Evolutionary conservation across 2,888 invertebrate genomes (phyloP), one percentile per base, ranked within the genome.

Genomic region (Campopleginae sp.): DNA sequence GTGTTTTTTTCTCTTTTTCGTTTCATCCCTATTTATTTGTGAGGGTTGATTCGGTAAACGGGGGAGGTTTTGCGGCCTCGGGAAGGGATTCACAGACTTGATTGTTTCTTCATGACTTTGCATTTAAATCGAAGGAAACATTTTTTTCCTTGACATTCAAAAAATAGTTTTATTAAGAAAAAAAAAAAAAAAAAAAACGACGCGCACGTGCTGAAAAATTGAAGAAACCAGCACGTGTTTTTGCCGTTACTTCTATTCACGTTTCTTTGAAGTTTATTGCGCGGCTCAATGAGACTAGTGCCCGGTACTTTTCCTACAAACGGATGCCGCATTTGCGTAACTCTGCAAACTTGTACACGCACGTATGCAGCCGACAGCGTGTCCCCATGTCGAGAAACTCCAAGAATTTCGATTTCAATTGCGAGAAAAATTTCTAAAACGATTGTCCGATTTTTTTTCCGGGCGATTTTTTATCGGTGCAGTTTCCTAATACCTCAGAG

Each of bases 11-110:
- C 17, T 42, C 17, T 23, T 17, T 27, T 27, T 27, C 33, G 31
- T 51, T 12, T n/a, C 31, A n/a, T 31, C 10, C 5, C 31, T 31
- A 31, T 46, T 44, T 48, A 48, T 48, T 33, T 33, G 31, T 12
- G 48, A 70, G 70, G 31, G 70, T 66, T 66, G 38, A 42, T 65
- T 19, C 14, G 66, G 42, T 42, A 23, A n/a, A 19, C 66, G 27
- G 27, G 58, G 58, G 58, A 58, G 14, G 27, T 58, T 58, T 58
- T 23, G 58, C 58, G 27, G 14, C 23, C 66, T 4, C 10, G 38
- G 46, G 23, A 31, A 42, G 54, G 23, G 27, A 14, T n/a, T 44
- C 0, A 19, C 2, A 23, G 23, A 58, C 12, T 27, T 27, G 27
- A 58, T 27, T 27, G 58, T 58, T 14, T 10, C 58, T 27, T 58